Base-by-base conservation (phyloP, 2,113 vertebrate species). In the Serilophus lunatus region DNA sequence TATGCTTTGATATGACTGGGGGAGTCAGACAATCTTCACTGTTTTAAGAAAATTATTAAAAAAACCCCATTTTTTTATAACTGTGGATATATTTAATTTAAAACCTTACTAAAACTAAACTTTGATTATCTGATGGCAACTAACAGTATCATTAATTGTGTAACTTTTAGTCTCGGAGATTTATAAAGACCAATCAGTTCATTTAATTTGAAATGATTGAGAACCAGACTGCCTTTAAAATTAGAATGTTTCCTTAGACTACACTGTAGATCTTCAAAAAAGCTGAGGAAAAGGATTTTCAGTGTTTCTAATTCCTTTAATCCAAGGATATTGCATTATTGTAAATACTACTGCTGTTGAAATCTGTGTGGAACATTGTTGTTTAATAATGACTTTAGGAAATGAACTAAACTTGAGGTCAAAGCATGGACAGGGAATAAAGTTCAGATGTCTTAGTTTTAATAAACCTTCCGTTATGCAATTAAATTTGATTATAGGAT, bases 371-470 rank as follows among this genome's bases (percentile, higher is more conserved):
- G 54, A 85, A 82, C 56, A 6, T 54, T 83, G 57, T 74, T 93
- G 75, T 96, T 93, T 90, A 77, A 93, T 88, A 79, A 85, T 84
- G 74, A 88, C 60, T 96, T 86, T n/a, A 94, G 40, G 60, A 94
- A 95, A 80, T 83, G 64, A 95, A 65, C 84, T 81, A 79, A 95
- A 57, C 53, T 72, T 80, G 65, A 91, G 68, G 85, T 90, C 77
- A 93, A 93, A 87, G 17, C 29, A 23, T 38, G 64, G 49, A 36
- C 57, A 45, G 81, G 26, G 71, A 86, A 74, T 84, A 53, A 81
- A 71, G 86, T 88, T 94, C 84, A 88, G 61, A 86, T 75, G 69
- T 90, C 75, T 94, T 68, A 24, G 38, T 76, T 95, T 82, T 74
- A 68, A 50, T 75, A 95, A 91, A 95, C 90, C 79, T 54, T 88